These are phyloP conservation scores for Zapus hudsonius DNA, from an alignment of 2,113 vertebrate species.

Conservation along the genomic window DNA sequence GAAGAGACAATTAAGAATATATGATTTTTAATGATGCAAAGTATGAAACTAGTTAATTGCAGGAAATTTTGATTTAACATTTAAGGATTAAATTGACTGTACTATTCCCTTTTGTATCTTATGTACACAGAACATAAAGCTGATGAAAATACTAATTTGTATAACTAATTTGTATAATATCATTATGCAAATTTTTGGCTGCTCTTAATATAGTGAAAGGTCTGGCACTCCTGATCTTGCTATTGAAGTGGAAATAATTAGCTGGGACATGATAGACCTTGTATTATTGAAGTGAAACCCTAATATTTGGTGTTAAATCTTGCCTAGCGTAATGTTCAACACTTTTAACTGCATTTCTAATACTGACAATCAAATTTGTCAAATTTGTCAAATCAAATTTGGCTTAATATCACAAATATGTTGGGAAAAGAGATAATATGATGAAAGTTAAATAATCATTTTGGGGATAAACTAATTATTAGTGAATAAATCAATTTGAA, in stretches of 20 bases:
- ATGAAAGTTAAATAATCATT: not conserved
- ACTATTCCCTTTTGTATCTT: not conserved
- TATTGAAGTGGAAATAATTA: not conserved
- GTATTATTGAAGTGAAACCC: not conserved
- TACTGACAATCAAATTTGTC: not conserved
- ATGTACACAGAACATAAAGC: not conserved
- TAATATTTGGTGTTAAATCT: not conserved
- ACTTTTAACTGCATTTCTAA: not conserved
- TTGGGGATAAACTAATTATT: not conserved
- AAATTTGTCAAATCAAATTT: no score
- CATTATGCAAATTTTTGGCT: not conserved
- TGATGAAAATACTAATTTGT: not conserved
- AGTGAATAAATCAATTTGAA: not conserved
- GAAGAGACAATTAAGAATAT: not conserved
- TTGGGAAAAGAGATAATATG: not conserved
- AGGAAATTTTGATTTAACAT: not conserved
- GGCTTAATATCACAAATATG: not conserved
- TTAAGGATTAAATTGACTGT: not conserved
- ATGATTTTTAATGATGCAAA: not conserved
- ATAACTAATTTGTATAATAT: no score
- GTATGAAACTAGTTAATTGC: not conserved
- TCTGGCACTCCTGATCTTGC: not conserved
- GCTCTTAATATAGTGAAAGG: not conserved
- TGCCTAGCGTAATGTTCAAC: not conserved
- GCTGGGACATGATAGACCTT: not conserved